Evolutionary conservation across 2,888 invertebrate genomes (phyloP), one percentile per base, ranked within the genome.

Genomic region (Synanthedon andrenaeformis): DNA sequence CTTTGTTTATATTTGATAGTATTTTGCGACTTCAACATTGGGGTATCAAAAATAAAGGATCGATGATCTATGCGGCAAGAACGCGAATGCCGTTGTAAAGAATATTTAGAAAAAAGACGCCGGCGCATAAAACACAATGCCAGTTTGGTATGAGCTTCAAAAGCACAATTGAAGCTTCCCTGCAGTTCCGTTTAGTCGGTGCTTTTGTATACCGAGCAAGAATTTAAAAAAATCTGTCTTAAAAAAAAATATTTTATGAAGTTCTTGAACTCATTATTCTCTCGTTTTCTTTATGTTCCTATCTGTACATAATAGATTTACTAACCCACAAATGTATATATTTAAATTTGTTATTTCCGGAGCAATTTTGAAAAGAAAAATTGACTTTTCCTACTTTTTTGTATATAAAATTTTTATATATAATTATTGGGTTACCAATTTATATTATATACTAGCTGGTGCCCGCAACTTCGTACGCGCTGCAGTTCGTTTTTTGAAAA

Each of bases 211-310:
- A 62, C 63, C 59, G 56, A 68, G 23, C 1, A 5, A 23, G 71
- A 77, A 73, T 78, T 77, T 82, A 82, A 74, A 67, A 74, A 74
- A 74, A 35, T 1, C 8, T 35, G 23, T 23, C 23, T 35, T 35
- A 35, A n/a, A n/a, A 35, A 35, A 28, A 35, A 35, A 35, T 35
- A 35, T 72, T 70, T 67, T 72, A 76, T 75, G 75, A 76, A 78
- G 74, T 69, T 67, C 74, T 77, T 62, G 69, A 77, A 64, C 58
- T 74, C 72, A 77, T 79, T 81, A 80, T 78, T 79, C 81, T 76
- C 79, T 77, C 61, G 62, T 69, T 70, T 69, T 68, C 72, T 72
- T 66, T 68, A 65, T 63, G 67, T 68, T 65, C 69, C 69, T n/a
- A 14, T 13, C 35, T 35, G 10, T 35, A 35, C 35, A 8, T 35